These are phyloP conservation scores for Alentia gelatinosa DNA, from an alignment of 2,888 invertebrate genomes.

Conservation along the genomic window DNA sequence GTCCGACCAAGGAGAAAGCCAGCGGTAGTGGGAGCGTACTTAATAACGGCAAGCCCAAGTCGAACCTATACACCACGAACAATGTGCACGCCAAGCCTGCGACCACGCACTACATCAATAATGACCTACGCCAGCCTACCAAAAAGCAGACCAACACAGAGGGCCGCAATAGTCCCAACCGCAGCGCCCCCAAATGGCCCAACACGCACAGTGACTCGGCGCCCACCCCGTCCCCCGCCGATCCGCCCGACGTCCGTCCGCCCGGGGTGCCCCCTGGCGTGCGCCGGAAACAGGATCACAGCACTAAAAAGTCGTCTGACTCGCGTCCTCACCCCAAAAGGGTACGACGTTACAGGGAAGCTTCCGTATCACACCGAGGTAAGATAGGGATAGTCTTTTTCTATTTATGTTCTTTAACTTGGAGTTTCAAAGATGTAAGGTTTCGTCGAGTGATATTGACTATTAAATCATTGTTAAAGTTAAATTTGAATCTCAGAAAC, in stretches of 20 bases:
- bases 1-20: not conserved
- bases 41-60: conserved; percentile 74
- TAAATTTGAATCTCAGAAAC: too few relatives aligned
- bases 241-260: conserved; percentile 74
- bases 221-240: not conserved
- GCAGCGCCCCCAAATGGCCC: not conserved
- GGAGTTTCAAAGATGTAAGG: too few relatives aligned
- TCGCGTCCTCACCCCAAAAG: not conserved
- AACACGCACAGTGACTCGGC: not conserved
- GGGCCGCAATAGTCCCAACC: conserved; percentile 42
- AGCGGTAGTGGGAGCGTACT: conserved; percentile 62
- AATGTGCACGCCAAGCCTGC: conserved; percentile 22
- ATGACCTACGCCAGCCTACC: conserved; percentile 70
- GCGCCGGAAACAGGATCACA: not conserved
- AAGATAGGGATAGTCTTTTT: too few relatives aligned
- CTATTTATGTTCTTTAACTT: too few relatives aligned
- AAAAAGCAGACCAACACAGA: conserved; percentile 57
- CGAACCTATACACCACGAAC: conserved; percentile 24
- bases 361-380: not conserved
- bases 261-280: conserved; percentile 73
- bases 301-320: not conserved
- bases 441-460: too few relatives aligned
- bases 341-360: not conserved
- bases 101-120: conserved; percentile 74
- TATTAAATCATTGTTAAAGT: too few relatives aligned